Evolutionary conservation across 2,797 vertebrate genomes (phyloP).

Genomic region (Tamandua tetradactyla): DNA sequence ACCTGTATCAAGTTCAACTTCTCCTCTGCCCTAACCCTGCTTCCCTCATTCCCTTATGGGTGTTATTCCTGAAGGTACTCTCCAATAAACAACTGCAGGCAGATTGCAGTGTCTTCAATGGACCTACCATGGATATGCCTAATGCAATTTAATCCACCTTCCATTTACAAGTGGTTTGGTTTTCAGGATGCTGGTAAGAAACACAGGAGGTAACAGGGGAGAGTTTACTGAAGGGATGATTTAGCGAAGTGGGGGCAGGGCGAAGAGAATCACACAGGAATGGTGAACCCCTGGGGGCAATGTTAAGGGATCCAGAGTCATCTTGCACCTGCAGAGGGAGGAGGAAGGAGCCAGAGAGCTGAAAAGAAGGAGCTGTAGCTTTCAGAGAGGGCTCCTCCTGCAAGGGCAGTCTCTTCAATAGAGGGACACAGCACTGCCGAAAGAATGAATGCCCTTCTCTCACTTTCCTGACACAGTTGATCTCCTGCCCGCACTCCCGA

Average conservation of each 20-base stretch:
- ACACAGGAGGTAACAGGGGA: neutral
- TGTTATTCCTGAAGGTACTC: neutral
- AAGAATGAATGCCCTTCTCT: neutral
- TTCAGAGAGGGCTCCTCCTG: neutral
- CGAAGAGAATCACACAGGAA: neutral
- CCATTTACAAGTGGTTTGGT: neutral
- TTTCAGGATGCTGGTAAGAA: neutral
- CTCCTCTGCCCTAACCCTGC: neutral
- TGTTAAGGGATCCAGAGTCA: no score
- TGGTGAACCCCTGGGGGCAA: neutral
- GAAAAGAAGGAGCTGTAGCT: neutral
- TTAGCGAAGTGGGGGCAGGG: neutral
- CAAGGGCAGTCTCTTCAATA: neutral
- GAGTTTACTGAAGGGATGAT: neutral
- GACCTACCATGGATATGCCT: neutral
- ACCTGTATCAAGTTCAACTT: neutral
- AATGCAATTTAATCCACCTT: neutral
- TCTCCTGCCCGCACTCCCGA: neutral
- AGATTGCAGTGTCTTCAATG: neutral
- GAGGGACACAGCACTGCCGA: neutral
- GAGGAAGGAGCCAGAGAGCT: no score
- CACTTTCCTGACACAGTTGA: accelerated
- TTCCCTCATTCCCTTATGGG: neutral
- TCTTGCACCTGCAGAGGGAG: neutral
- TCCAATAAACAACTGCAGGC: no score